A percentile compares a stretch with the other conserved stretches of the same genome.
These are phyloP conservation scores for Brevimyrus niger DNA, from an alignment of 2,113 vertebrate genomes.

Conservation along the genomic window DNA sequence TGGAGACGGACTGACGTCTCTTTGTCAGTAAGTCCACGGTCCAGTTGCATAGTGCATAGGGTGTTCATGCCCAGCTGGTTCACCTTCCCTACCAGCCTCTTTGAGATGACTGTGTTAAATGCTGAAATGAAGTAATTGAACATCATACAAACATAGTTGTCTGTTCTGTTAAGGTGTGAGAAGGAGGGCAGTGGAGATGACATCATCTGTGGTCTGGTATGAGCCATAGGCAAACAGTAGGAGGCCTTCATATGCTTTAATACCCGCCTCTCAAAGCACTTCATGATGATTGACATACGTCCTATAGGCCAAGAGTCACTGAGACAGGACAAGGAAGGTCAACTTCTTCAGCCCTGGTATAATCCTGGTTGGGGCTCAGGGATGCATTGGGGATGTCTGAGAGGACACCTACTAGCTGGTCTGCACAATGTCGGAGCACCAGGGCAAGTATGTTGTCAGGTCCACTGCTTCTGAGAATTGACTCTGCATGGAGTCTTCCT, in stretches of 20 bases:
- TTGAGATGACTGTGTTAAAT: neutral
- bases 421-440: neutral
- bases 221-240: neutral
- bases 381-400: neutral
- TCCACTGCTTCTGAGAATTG: neutral
- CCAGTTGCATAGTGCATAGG: neutral
- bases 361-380: neutral
- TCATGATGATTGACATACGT: neutral
- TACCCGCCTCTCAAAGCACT: neutral
- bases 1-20: neutral
- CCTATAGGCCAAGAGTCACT: neutral
- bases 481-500: neutral
- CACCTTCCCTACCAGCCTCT: neutral
- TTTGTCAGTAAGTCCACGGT: neutral
- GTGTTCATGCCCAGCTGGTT: neutral
- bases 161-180: neutral
- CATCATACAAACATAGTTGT: neutral
- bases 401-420: neutral
- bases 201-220: neutral
- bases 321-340: neutral
- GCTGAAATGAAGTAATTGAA: neutral
- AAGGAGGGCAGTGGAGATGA: neutral
- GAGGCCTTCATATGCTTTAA: neutral
- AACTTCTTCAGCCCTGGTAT: neutral
- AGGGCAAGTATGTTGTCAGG: neutral